A percentile compares a stretch with the other conserved stretches of the same genome.
Conservation (phyloP, 2,888 invertebrate genomes). For the Drosophila melanosoma region DNA sequence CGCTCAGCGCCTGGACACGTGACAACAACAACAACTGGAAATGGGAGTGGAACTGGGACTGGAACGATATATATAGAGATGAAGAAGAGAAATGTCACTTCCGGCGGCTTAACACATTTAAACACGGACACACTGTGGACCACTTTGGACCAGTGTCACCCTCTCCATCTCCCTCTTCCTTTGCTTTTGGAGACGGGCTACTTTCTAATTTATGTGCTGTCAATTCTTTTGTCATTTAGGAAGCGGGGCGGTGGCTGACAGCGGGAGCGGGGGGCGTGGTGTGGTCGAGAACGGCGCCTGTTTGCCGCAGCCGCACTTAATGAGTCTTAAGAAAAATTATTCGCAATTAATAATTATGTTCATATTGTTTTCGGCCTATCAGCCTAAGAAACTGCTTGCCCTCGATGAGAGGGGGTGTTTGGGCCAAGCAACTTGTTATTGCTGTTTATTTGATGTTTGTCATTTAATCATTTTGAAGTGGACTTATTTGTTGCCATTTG, state of each 20-base stretch:
- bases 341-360: slow-evolving; percentile 79
- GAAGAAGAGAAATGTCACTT: slow-evolving; percentile 75
- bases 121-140: slow-evolving; percentile 60
- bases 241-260: slow-evolving; percentile 19
- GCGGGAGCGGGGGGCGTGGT: slow-evolving; percentile 8
- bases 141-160: slow-evolving; percentile 40
- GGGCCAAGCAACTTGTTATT: slow-evolving; percentile 64
- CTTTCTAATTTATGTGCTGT: slow-evolving; percentile 81
- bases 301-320: slow-evolving; percentile 73
- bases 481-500: slow-evolving; percentile 72
- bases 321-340: slow-evolving; percentile 81
- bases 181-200: slow-evolving; percentile 44
- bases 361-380: slow-evolving; percentile 71
- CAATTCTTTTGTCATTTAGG: slow-evolving; percentile 79
- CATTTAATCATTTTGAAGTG: slow-evolving; percentile 74
- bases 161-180: slow-evolving; percentile 1
- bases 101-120: slow-evolving; percentile 79
- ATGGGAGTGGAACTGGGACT: not conserved
- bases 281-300: slow-evolving; percentile 63
- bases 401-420: slow-evolving; percentile 31
- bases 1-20: slow-evolving; percentile 74
- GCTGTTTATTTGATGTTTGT: slow-evolving; percentile 80
- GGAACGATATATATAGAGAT: slow-evolving; percentile 26
- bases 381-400: slow-evolving; percentile 28
- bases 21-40: slow-evolving; percentile 45